phyloP scores from a whole-genome alignment of 2,888 invertebrate genomes.

The Erebia aethiops region DNA sequence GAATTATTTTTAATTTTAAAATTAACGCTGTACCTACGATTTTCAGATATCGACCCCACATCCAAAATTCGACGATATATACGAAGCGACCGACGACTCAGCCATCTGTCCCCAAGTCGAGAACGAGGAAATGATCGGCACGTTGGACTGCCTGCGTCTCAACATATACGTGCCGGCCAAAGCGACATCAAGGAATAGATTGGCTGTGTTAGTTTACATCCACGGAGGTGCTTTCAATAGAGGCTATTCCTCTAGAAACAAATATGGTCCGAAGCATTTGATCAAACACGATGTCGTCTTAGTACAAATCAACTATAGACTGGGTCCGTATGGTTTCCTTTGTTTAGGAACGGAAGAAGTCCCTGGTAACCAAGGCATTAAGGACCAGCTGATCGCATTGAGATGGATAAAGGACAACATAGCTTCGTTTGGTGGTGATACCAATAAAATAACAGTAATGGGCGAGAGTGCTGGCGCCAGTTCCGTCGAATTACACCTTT shows the following conservation, averaged over 20 bases:
- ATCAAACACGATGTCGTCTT: conserved; percentile 58
- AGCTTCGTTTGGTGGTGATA: conserved; percentile 60
- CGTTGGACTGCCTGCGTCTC: conserved; percentile 57
- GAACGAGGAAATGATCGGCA: conserved; percentile 45
- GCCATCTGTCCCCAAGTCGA: conserved; percentile 58
- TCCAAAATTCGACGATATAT: conserved; percentile 50
- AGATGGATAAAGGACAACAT: conserved; percentile 63
- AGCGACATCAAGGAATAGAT: conserved; percentile 48
- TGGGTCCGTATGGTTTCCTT: conserved; percentile 66
- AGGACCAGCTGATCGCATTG: conserved; percentile 59
- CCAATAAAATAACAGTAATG: conserved; percentile 55
- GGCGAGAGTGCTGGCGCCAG: conserved; percentile 61
- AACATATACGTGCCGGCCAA: conserved; percentile 58
- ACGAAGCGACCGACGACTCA: conserved; percentile 59
- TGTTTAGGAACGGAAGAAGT: conserved; percentile 55
- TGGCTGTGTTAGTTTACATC: conserved; percentile 61
- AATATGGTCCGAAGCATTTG: conserved; percentile 55
- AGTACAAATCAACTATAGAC: conserved; percentile 61
- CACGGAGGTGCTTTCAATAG: conserved; percentile 54
- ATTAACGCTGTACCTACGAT: background rate
- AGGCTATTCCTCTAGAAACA: conserved; percentile 50
- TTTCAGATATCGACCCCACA: conserved; percentile 55
- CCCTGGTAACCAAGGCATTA: conserved; percentile 64
- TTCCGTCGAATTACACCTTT: conserved; percentile 56
- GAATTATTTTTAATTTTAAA: background rate